Evolutionary conservation across 2,113 vertebrate genomes (phyloP).

Genomic region (Montifringilla adamsi): DNA sequence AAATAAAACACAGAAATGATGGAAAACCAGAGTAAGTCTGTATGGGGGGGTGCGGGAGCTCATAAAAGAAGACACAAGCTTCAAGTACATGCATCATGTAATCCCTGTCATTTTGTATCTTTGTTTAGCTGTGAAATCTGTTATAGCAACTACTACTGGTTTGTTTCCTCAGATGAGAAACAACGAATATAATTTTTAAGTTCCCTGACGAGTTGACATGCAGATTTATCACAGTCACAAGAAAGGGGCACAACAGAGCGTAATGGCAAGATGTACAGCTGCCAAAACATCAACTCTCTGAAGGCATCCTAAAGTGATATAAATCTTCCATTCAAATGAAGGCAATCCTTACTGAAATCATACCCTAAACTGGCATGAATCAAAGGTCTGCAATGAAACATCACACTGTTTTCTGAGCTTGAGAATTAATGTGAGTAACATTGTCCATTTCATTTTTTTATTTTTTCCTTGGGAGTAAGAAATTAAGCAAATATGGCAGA

Average conservation of each 20-base stretch:
- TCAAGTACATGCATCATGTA: background rate
- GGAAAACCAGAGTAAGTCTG: background rate
- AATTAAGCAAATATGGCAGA: background rate
- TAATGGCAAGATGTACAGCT: background rate
- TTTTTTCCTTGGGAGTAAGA: background rate
- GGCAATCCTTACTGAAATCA: background rate
- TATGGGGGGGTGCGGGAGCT: background rate
- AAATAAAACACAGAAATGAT: slow-evolving; percentile 31
- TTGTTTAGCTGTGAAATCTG: slow-evolving; percentile 42
- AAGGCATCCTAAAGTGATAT: slow-evolving; percentile 21
- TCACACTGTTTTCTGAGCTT: background rate
- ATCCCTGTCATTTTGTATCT: slow-evolving; percentile 37
- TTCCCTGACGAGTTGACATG: background rate
- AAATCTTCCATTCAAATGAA: slow-evolving; percentile 4
- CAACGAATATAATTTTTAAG: slow-evolving; percentile 1
- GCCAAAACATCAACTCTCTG: background rate
- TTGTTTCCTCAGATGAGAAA: slow-evolving; percentile 43
- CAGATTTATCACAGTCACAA: background rate
- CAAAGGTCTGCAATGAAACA: background rate
- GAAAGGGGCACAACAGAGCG: background rate
- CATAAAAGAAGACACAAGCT: background rate
- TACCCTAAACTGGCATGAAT: slow-evolving; percentile 4
- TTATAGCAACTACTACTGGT: slow-evolving; percentile 5
- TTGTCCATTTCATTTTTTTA: background rate
- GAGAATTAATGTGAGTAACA: background rate